A percentile compares a stretch with the other conserved stretches of the same genome.
These are phyloP conservation scores for Mactromeris polynyma DNA, from an alignment of 2,888 invertebrate genomes.

Conservation along the genomic window DNA sequence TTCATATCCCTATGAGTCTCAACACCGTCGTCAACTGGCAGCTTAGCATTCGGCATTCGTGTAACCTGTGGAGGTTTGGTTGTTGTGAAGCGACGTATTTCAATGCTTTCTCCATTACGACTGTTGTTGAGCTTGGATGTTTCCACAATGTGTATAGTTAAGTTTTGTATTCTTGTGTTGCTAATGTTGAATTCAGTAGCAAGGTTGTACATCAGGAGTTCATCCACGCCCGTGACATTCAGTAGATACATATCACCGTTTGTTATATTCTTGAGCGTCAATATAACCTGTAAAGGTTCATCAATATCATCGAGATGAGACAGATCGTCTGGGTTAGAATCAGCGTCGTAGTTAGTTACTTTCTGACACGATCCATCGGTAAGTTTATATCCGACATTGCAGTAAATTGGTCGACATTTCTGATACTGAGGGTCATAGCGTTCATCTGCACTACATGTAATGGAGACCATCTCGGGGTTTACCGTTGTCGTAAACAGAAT, in stretches of 20 bases:
- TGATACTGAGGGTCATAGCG: conserved; percentile 71
- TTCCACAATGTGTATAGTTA: conserved; percentile 64
- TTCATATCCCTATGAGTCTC: background rate
- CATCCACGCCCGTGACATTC: conserved; percentile 52
- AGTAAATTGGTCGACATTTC: conserved; percentile 73
- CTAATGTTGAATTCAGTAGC: conserved; percentile 72
- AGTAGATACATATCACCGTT: conserved; percentile 58
- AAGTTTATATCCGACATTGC: conserved; percentile 69
- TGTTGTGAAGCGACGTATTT: conserved; percentile 52
- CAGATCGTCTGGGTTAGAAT: conserved; percentile 49
- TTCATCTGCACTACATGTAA: conserved; percentile 68
- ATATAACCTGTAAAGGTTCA: conserved; percentile 64
- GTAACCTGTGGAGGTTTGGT: background rate
- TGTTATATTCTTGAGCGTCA: conserved; percentile 74
- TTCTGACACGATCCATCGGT: conserved; percentile 67
- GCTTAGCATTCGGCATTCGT: background rate
- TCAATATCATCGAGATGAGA: conserved; percentile 52
- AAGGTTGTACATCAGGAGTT: conserved; percentile 55
- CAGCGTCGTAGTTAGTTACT: conserved; percentile 26
- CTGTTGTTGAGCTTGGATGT: conserved; percentile 33
- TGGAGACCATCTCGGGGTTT: conserved; percentile 33
- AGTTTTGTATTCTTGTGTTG: conserved; percentile 70
- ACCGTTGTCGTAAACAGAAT: conserved; percentile 76
- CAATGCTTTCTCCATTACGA: conserved; percentile 40
- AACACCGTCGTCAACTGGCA: background rate